These are phyloP conservation scores for Venustaconcha ellipsiformis DNA, from an alignment of 1,140 invertebrate genomes.

Conservation along the genomic window DNA sequence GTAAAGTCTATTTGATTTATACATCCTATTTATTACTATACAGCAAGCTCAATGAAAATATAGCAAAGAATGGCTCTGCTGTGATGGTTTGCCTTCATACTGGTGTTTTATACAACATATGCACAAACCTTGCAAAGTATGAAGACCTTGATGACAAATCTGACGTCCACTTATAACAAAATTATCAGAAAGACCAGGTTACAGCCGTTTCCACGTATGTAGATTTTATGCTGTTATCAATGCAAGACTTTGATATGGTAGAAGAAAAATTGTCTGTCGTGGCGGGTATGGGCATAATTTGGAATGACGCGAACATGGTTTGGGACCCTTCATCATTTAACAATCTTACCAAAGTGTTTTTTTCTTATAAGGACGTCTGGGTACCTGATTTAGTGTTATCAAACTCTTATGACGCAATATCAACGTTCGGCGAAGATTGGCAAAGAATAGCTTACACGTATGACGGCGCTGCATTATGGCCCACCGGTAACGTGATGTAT, in stretches of 20 bases:
- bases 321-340: slow-evolving; percentile 13
- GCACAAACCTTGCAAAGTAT: slow-evolving; percentile 1
- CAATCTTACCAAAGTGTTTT: not conserved
- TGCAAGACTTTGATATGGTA: slow-evolving; percentile 24
- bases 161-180: slow-evolving; percentile 5
- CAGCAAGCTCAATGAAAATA: no score
- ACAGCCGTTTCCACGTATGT: not conserved
- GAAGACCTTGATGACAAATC: slow-evolving; percentile 1
- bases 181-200: slow-evolving; percentile 1
- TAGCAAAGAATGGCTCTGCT: no score
- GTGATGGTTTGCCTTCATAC: no score
- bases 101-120: no score
- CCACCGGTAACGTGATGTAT: slow-evolving; percentile 3
- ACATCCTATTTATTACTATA: no score
- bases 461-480: slow-evolving; percentile 1
- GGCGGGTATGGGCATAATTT: not conserved
- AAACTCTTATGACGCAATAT: not conserved
- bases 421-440: slow-evolving; percentile 4
- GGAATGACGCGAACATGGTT: slow-evolving; percentile 11
- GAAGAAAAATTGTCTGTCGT: slow-evolving; percentile 6
- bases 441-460: not conserved
- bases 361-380: slow-evolving; percentile 13
- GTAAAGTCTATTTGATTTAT: no score
- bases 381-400: slow-evolving; percentile 14
- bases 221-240: not conserved